Base-by-base conservation (phyloP, 2,888 invertebrate species). In the Pammene aurita region DNA sequence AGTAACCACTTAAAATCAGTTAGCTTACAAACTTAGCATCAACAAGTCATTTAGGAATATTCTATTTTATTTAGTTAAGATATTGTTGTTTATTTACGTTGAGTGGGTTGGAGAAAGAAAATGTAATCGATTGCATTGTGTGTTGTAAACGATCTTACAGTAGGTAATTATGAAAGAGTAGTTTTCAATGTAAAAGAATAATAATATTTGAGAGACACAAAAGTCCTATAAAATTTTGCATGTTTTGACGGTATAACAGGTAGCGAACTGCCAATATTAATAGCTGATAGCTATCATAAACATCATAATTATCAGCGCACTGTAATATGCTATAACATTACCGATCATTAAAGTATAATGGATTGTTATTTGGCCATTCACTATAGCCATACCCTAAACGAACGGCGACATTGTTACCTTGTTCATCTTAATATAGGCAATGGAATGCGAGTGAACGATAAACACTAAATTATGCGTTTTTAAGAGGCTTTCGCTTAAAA, bases 351-450 rank as follows among this genome's bases (percentile, higher is more conserved):
- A 38, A n/a, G 34, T 34, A 50, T 13, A 62, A 52, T 26, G 41
- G 9, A 62, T 52, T 62, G 41, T 62, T 62, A 50, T 62, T 52
- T 18, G 34, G 14, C 44, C 44, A 14, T 10, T 41, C 62, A 42
- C 9, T 44, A 35, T 18, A 41, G 18, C 26, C 58, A 58, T 58
- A 42, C 44, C 63, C 54, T 42, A 54, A 63, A 34, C 54, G 54
- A 55, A 46, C 34, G 13, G 7, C 26, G 13, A 16, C 18, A 65
- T 56, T 64, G 35, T 46, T 56, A 67, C 62, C 67, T 46, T 50
- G 62, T 56, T 41, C 48, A 62, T 62, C 67, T 57, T 63, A 42
- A 67, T 63, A 67, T 62, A 67, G 62, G 42, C 57, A 62, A 42
- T 7, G 63, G 63, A 63, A 67, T 67, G 62, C 42, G 42, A 63